Base-by-base conservation (phyloP, 2,888 invertebrate genomes). In the Ophion costatus region DNA sequence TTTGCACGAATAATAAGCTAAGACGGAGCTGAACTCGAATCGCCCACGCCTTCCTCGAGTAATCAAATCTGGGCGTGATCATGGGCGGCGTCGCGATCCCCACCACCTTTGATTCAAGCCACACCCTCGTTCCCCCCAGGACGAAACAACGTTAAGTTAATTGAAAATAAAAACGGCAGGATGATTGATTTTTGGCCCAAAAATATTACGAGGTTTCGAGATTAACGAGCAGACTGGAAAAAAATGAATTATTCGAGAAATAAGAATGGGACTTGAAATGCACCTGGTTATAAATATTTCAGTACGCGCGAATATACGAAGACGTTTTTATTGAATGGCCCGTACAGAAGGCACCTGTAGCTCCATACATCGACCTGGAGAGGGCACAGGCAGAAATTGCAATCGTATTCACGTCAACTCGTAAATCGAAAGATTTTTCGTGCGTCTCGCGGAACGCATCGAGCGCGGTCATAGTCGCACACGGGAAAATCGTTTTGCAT, bases 351-450 rank as follows among this genome's bases (percentile, higher is more conserved):
- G 1, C 4, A 29, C 29, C 29, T 29, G 29, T 29, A 29, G 29
- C 29, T 29, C 29, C 3, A 29, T 29, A 29, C 29, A 29, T 29
- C 29, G 29, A 4, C 4, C 29, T 0, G 29, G 29, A 29, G 29
- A 24, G 57, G 22, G 59, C 4, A 61, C 24, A 45, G 69, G 45
- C 38, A 61, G 45, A 77, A 83, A 73, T 74, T 56, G 56, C 61
- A 45, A 84, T 70, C 63, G 71, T 66, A 11, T 56, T 78, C 77
- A 20, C 74, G 75, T 67, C 82, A 59, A 80, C 70, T 76, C 86
- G 77, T 90, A 89, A 91, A 91, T 89, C 84, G 87, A 64, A 57
- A 84, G 79, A 88, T 89, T 91, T 90, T 88, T 87, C 88, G 84
- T 88, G 81, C 64, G 83, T 87, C 86, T 73, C 84, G 70, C 29